Evolutionary conservation across 2,888 invertebrate genomes (phyloP).

Genomic region (Spodoptera picta): DNA sequence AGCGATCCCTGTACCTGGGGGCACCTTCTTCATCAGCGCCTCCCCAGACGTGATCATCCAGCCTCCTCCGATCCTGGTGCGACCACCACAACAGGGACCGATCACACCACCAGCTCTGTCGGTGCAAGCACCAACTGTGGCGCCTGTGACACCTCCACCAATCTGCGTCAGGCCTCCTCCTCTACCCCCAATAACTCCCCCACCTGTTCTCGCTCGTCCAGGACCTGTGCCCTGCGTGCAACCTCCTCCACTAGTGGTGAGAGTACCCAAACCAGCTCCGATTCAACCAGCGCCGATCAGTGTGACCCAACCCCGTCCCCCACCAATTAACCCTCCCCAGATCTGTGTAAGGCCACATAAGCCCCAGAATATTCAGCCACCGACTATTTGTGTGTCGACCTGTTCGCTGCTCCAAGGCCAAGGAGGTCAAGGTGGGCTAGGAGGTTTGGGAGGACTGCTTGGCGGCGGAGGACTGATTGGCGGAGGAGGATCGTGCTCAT

Average conservation of each 20-base stretch:
- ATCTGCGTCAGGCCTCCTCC: conserved; percentile 67
- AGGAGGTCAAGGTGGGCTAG: too few relatives aligned
- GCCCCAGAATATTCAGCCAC: conserved; percentile 64
- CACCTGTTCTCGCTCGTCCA: conserved; percentile 72
- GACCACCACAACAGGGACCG: conserved; percentile 62
- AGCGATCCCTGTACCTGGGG: conserved; percentile 71
- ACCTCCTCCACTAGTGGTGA: conserved; percentile 70
- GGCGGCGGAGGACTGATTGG: too few relatives aligned
- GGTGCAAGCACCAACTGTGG: conserved; percentile 63
- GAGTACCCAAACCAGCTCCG: conserved; percentile 61
- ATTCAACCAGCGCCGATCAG: conserved; percentile 69
- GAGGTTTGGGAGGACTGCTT: too few relatives aligned
- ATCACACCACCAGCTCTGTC: conserved; percentile 68
- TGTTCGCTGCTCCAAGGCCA: conserved; percentile 23
- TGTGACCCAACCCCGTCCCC: conserved; percentile 66
- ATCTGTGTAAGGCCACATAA: conserved; percentile 69
- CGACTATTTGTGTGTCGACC: conserved; percentile 61
- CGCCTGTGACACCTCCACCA: conserved; percentile 66
- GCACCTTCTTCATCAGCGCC: conserved; percentile 69
- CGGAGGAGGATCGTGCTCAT: neutral
- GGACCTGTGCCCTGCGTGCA: conserved; percentile 60
- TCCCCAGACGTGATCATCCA: conserved; percentile 76
- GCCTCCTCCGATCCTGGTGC: conserved; percentile 75
- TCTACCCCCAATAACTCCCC: conserved; percentile 64
- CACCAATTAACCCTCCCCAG: conserved; percentile 64